Conservation (phyloP, 1,140 invertebrate genomes). For the Metaphire vulgaris region DNA sequence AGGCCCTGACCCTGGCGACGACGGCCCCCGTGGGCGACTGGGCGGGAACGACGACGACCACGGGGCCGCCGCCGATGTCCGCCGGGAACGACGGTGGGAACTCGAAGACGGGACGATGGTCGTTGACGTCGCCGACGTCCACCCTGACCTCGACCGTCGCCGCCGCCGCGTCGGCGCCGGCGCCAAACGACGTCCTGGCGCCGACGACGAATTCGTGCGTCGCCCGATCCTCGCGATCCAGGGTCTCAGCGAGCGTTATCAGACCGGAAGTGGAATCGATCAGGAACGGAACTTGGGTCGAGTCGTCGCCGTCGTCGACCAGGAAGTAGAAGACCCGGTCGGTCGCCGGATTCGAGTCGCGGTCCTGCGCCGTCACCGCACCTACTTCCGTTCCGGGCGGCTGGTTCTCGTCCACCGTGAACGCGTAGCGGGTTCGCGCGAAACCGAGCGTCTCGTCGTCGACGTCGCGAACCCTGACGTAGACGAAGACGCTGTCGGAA, state of each 20-base stretch:
- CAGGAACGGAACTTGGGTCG: background rate
- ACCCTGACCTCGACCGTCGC: constrained; percentile 82
- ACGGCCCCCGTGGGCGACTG: background rate
- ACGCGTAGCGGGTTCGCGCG: constrained; percentile 16
- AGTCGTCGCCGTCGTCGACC: background rate
- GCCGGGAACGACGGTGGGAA: too few relatives aligned
- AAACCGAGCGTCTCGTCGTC: constrained; percentile 23
- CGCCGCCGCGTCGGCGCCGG: constrained; percentile 75
- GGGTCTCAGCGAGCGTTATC: constrained; percentile 45
- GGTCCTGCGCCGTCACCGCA: background rate
- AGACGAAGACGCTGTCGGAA: constrained; percentile 70
- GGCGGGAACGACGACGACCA: background rate
- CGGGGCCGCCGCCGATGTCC: too few relatives aligned
- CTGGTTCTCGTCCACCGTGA: constrained; percentile 15
- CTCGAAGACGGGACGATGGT: constrained; percentile 79
- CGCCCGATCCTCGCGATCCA: constrained; percentile 78
- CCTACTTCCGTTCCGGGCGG: constrained; percentile 16
- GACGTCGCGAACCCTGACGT: constrained; percentile 57
- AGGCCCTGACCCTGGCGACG: constrained; percentile 1
- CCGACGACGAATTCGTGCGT: constrained; percentile 79
- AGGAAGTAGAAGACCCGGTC: constrained; percentile 11
- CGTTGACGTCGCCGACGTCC: constrained; percentile 83
- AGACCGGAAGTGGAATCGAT: background rate
- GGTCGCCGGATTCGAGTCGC: constrained; percentile 9
- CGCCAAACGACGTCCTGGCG: constrained; percentile 66